These are phyloP conservation scores for Hirundichthys speculiger DNA, from an alignment of 2,113 vertebrate genomes.

Conservation along the genomic window DNA sequence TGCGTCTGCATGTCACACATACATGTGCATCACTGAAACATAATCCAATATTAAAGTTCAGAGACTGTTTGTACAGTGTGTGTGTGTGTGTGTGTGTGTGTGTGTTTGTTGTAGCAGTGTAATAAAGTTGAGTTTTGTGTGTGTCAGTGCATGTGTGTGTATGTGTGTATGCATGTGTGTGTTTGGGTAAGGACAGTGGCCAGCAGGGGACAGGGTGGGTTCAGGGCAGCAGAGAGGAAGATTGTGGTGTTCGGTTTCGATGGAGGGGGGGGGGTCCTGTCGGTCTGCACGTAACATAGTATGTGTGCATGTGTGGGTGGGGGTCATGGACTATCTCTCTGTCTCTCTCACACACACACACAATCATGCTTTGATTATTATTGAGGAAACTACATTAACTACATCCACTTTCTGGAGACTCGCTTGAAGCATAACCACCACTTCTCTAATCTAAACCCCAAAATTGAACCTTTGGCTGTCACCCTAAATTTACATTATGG, in stretches of 20 bases:
- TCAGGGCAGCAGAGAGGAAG: constrained; percentile 70
- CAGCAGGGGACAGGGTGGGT: constrained; percentile 80
- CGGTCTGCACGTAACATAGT: constrained; percentile 70
- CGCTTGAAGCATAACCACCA: background rate
- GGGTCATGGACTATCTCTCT: constrained; percentile 40
- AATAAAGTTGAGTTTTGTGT: constrained; percentile 35
- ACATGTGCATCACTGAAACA: constrained; percentile 57
- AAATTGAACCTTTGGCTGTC: constrained; percentile 1
- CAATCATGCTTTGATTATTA: no score
- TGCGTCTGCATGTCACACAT: constrained; percentile 19
- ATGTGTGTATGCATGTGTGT: constrained; percentile 39
- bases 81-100: constrained; percentile 43
- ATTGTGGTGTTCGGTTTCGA: constrained; percentile 75
- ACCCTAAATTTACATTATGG: constrained; percentile 1
- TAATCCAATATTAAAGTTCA: constrained; percentile 69
- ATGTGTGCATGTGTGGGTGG: constrained; percentile 54
- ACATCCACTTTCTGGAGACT: constrained; percentile 7
- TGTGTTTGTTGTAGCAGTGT: constrained; percentile 36
- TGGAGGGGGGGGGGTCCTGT: constrained; percentile 71
- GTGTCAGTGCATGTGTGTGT: constrained; percentile 37
- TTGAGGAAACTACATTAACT: no score
- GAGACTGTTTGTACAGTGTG: constrained; percentile 59
- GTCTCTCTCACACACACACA: constrained; percentile 7
- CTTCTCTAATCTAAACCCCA: background rate
- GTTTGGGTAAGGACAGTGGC: constrained; percentile 75